These are phyloP conservation scores for Forbesichthys agassizii DNA, from an alignment of 2,113 vertebrate species.

Conservation along the genomic window DNA sequence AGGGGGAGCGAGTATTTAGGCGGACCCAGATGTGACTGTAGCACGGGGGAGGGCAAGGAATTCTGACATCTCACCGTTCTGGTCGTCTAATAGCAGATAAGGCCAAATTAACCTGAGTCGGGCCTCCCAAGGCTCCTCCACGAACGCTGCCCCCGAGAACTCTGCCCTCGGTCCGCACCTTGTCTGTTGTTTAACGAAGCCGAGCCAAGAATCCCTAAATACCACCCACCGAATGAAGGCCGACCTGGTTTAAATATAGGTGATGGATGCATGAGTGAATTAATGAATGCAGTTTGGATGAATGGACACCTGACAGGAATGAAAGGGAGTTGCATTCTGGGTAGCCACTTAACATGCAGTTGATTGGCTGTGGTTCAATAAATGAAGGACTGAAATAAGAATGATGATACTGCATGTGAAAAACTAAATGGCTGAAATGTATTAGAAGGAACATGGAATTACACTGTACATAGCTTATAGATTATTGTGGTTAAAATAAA, in stretches of 20 bases:
- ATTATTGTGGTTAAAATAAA: too few species aligned
- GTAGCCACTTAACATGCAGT: too few species aligned
- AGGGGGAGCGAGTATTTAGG: conserved; percentile 51
- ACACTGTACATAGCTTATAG: too few species aligned
- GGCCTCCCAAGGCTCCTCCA: conserved; percentile 15
- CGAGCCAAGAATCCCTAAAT: conserved; percentile 52
- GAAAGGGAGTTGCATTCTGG: too few species aligned
- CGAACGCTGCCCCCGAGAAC: neutral
- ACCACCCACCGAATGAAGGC: conserved; percentile 27
- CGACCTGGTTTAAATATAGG: conserved; percentile 2
- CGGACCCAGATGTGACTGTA: conserved; percentile 67
- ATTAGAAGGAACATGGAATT: too few species aligned
- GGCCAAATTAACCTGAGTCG: conserved; percentile 59
- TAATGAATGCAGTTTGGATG: conserved; percentile 21
- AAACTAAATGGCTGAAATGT: too few species aligned
- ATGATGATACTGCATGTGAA: too few species aligned
- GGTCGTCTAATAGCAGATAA: conserved; percentile 43
- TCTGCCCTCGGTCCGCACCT: conserved; percentile 61
- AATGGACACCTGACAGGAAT: neutral
- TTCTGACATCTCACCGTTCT: conserved; percentile 44
- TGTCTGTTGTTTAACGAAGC: conserved; percentile 41
- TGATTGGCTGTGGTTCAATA: too few species aligned
- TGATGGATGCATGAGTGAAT: conserved; percentile 39
- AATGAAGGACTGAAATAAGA: too few species aligned
- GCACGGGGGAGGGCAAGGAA: conserved; percentile 36